Evolutionary conservation across 2,113 vertebrate genomes (phyloP).

Genomic region (Rhinopomastus cyanomelas): DNA sequence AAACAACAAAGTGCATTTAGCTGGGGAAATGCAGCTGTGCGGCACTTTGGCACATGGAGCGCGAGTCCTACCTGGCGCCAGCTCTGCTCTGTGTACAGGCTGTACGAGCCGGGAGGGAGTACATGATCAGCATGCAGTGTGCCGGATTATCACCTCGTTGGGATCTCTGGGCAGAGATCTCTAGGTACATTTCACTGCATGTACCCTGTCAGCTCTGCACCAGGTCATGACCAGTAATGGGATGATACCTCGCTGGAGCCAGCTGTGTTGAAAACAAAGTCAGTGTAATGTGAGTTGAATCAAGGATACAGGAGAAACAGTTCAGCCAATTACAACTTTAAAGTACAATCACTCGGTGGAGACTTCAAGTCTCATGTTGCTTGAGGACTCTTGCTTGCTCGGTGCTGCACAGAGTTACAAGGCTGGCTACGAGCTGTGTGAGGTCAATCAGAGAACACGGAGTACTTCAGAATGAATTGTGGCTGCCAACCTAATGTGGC

Average conservation of each 20-base stretch:
- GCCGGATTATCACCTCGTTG: neutral
- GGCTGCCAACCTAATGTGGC: neutral
- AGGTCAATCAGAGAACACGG: neutral
- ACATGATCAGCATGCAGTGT: neutral
- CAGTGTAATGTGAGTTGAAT: neutral
- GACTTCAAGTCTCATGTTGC: neutral
- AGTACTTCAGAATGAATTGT: neutral
- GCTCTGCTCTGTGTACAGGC: conserved; percentile 29
- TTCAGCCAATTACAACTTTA: neutral
- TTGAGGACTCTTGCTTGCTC: neutral
- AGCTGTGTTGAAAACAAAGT: neutral
- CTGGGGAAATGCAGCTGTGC: conserved; percentile 41
- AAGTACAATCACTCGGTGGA: neutral
- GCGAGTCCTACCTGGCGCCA: conserved; percentile 35
- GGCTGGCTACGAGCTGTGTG: neutral
- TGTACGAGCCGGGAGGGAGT: conserved; percentile 39
- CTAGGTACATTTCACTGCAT: neutral
- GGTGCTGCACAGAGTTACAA: neutral
- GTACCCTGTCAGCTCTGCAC: conserved; percentile 26
- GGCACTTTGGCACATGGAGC: neutral
- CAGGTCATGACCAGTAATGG: conserved; percentile 34
- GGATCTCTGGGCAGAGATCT: conserved; percentile 5
- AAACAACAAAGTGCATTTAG: conserved; percentile 32
- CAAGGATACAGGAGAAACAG: neutral
- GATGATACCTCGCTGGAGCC: neutral